Evolutionary conservation across 2,113 vertebrate species (phyloP).

Genomic region (Aleadryas rufinucha): DNA sequence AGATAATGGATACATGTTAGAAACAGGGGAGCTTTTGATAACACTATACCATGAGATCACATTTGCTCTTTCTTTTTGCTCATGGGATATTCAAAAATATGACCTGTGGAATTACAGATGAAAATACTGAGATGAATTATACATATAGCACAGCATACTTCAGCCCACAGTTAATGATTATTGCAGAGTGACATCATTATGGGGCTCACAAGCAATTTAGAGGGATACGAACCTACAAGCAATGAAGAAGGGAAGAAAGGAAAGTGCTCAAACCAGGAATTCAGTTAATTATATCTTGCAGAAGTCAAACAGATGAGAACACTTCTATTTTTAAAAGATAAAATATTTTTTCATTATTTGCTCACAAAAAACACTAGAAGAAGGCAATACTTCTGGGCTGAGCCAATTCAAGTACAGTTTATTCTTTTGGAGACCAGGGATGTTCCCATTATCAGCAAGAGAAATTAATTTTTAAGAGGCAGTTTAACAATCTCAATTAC

Average conservation of each 20-base stretch:
- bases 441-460: not conserved
- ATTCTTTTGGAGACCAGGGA: not conserved
- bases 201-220: not conserved
- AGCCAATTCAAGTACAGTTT: not conserved
- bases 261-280: not conserved
- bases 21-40: not conserved
- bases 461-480: slow-evolving; percentile 4
- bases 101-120: not conserved
- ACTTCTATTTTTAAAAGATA: not conserved
- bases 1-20: accelerated
- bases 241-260: not conserved
- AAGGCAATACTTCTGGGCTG: not conserved
- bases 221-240: not conserved
- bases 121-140: not conserved
- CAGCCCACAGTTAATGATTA: not conserved
- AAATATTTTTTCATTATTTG: not conserved
- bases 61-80: not conserved
- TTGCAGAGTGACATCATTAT: not conserved
- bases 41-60: not conserved
- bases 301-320: not conserved
- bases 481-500: not conserved
- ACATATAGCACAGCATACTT: not conserved
- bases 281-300: not conserved
- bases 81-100: not conserved
- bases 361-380: not conserved